Percentiles rank a stretch among this genome's conserved stretches.
These are phyloP conservation scores for Micromesistius poutassou DNA, from an alignment of 2,797 vertebrate species.

Conservation along the genomic window DNA sequence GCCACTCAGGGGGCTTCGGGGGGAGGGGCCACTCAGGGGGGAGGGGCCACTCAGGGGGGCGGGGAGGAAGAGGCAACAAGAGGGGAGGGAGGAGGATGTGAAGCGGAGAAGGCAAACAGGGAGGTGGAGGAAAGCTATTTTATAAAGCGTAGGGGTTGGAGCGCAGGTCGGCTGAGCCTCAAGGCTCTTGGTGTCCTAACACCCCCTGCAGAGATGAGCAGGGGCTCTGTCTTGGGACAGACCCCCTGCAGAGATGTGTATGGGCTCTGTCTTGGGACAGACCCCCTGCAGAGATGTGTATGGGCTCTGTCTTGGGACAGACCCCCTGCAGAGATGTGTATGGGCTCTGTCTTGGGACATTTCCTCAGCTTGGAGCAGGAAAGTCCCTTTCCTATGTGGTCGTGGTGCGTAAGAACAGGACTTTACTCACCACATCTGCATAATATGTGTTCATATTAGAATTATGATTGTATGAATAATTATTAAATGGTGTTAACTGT, in stretches of 20 bases:
- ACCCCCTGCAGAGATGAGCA: neutral
- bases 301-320: neutral
- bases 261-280: too few species aligned
- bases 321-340: neutral
- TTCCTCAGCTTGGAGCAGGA: neutral
- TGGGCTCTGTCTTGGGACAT: neutral
- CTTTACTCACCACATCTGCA: neutral
- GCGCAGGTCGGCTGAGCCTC: neutral
- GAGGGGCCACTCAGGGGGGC: conserved; percentile 75
- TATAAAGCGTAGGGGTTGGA: neutral
- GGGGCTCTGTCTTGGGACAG: too few species aligned
- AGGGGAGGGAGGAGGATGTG: conserved; percentile 89
- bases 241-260: too few species aligned
- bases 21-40: conserved; percentile 65
- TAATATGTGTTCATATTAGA: neutral
- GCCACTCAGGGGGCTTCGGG: conserved; percentile 78
- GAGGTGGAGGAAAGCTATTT: neutral
- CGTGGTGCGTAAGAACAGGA: neutral
- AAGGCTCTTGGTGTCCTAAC: neutral
- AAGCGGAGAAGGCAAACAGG: conserved; percentile 42
- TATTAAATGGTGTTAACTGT: neutral
- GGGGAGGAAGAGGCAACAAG: conserved; percentile 76
- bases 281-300: too few species aligned
- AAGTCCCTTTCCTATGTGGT: neutral
- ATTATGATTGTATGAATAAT: neutral